phyloP scores from a whole-genome alignment of 2,113 vertebrate species.

The Petrocephalus zakoni region DNA sequence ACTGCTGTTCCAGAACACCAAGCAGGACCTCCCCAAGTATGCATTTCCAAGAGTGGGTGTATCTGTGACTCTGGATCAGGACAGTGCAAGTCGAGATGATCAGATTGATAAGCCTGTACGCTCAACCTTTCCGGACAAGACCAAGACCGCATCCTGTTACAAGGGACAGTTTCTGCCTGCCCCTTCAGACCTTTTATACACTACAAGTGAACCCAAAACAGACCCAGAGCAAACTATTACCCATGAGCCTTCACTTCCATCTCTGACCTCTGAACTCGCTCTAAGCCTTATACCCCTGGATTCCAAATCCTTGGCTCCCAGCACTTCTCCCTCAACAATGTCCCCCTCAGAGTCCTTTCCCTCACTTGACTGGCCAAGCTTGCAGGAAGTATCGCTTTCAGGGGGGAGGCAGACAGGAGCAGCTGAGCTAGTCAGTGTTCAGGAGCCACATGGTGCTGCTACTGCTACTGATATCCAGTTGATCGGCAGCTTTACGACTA shows the following conservation, averaged over 20 bases:
- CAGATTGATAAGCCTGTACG: neutral
- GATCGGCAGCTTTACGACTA: neutral
- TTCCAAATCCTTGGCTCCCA: neutral
- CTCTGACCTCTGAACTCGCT: neutral
- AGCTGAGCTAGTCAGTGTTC: neutral
- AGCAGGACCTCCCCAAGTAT: slow-evolving; percentile 26
- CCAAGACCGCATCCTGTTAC: neutral
- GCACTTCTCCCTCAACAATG: neutral
- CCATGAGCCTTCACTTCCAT: neutral
- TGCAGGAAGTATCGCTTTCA: neutral
- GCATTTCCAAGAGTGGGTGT: slow-evolving; percentile 34
- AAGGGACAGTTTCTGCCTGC: neutral
- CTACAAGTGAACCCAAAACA: neutral
- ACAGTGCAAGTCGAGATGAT: neutral
- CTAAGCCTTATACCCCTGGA: neutral
- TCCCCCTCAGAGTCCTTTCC: neutral
- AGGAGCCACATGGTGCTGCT: neutral
- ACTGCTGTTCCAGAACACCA: neutral
- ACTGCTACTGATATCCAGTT: neutral
- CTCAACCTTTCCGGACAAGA: neutral
- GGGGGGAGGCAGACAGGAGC: neutral
- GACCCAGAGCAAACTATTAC: neutral
- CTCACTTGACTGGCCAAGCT: neutral
- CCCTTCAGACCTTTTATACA: neutral
- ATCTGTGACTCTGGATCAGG: neutral